Evolutionary conservation across 1,140 invertebrate genomes (phyloP), one percentile per base, ranked within the genome.

Genomic region (Anoplolepis gracilipes): DNA sequence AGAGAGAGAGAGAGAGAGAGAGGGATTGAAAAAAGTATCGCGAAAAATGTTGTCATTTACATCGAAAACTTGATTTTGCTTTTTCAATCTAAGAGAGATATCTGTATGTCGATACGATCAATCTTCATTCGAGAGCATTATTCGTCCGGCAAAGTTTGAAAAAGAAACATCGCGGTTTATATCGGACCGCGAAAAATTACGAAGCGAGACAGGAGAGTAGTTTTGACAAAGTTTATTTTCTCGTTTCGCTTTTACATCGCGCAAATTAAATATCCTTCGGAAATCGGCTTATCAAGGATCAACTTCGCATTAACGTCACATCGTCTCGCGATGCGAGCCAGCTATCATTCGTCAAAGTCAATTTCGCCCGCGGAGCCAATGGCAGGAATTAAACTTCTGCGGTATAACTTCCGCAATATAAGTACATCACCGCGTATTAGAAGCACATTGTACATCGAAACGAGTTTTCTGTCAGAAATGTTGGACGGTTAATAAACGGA

Each of bases 241-340:
- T 10, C 77, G 36, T 53, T 33, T 70, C 65, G 77, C 46, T 79
- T 36, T 39, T 64, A 42, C 33, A 36, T 7, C 25, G 67, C 39
- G 67, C 78, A 30, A 82, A 82, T 82, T 72, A 82, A 82, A 82
- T 82, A 82, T 73, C 67, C 25, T 19, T 25, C 53, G 25, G 67
- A 82, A 39, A 61, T 73, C 78, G 67, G 53, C 67, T 82, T 82
- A 82, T 82, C 78, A 39, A 46, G n/a, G 67, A 61, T 82, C 78
- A 82, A 82, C 78, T 72, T 82, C 78, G 55, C 67, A 82, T 82
- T 82, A 82, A 82, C 78, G 78, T 82, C 78, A 73, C 67, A 79
- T n/a, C 61, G 16, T 28, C 46, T 36, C 77, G 65, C 53, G 39
- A 49, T 36, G 36, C 36, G 36, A 36, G 53, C 36, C 46, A 33